A percentile compares a stretch with the other conserved stretches of the same genome.
phyloP scores from a whole-genome alignment of 1,140 invertebrate genomes.

The Achroia grisella region DNA sequence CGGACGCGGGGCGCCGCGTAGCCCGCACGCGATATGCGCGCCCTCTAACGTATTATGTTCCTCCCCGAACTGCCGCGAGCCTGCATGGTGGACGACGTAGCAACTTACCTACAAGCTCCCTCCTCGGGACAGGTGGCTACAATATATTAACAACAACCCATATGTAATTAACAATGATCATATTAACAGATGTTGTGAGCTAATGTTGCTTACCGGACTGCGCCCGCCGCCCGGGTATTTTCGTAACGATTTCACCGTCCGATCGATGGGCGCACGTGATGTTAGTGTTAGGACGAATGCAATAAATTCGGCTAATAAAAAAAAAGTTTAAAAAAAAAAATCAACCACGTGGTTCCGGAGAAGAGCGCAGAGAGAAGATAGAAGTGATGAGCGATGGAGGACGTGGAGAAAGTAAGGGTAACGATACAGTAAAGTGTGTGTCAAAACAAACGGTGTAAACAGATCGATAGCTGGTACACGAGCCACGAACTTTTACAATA shows the following conservation, averaged over 20 bases:
- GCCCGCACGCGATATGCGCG: slow-evolving; percentile 62
- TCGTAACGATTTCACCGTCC: slow-evolving; percentile 41
- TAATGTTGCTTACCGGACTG: slow-evolving; percentile 61
- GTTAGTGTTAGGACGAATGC: not conserved
- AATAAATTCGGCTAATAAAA: too few relatives aligned
- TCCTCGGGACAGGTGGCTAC: slow-evolving; percentile 72
- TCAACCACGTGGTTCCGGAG: not conserved
- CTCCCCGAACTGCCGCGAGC: slow-evolving; percentile 68
- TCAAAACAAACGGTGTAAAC: slow-evolving; percentile 52
- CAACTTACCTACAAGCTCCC: slow-evolving; percentile 68
- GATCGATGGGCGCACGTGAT: slow-evolving; percentile 45
- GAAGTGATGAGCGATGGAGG: slow-evolving; percentile 2
- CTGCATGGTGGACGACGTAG: slow-evolving; percentile 72
- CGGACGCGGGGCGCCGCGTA: slow-evolving; percentile 61
- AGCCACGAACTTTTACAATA: too few relatives aligned
- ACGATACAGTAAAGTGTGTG: slow-evolving; percentile 20
- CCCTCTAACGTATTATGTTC: slow-evolving; percentile 68
- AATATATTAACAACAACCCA: slow-evolving; percentile 69
- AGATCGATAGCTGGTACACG: slow-evolving; percentile 38
- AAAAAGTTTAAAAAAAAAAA: not conserved
- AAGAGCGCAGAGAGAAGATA: not conserved
- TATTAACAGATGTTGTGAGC: slow-evolving; percentile 73
- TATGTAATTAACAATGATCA: slow-evolving; percentile 73
- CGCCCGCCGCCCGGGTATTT: slow-evolving; percentile 67
- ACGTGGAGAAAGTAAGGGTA: slow-evolving; percentile 13